Conservation (phyloP, 2,113 vertebrate species). For the Chelonoidis abingdonii region DNA sequence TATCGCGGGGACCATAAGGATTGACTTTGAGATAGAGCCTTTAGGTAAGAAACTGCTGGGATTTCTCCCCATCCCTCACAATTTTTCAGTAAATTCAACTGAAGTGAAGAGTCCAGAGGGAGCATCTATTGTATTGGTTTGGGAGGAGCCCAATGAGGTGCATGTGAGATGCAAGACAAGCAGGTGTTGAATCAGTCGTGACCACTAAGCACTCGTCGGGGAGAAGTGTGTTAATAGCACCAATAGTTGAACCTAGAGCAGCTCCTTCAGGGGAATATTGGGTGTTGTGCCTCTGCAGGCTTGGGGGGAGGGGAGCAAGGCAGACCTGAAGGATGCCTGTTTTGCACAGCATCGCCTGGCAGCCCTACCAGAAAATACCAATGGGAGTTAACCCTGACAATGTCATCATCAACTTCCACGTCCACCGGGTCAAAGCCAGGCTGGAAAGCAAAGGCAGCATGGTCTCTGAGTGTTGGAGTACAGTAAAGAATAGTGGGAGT, state of each 20-base stretch:
- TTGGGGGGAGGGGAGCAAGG: background rate
- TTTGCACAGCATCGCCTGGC: background rate
- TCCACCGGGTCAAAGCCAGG: background rate
- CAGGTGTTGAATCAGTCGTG: background rate
- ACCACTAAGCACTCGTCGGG: background rate
- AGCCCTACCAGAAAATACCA: background rate
- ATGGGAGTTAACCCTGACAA: background rate
- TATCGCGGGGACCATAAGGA: constrained; percentile 91
- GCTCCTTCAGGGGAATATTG: background rate
- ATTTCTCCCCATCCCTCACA: background rate
- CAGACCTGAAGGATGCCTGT: background rate
- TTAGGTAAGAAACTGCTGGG: constrained; percentile 83
- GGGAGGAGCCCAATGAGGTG: background rate
- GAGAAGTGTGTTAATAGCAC: background rate
- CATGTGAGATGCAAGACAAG: background rate
- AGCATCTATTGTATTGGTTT: background rate
- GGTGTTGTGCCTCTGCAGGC: background rate
- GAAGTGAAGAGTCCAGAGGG: background rate
- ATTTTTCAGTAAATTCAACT: background rate
- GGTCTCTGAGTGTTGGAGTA: background rate
- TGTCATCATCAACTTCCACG: background rate
- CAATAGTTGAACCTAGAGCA: background rate
- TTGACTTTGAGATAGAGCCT: constrained; percentile 93
- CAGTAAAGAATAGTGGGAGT: background rate
- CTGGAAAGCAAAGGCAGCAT: background rate